Evolutionary conservation across 2,113 vertebrate species (phyloP).

Genomic region (Notothenia coriiceps): DNA sequence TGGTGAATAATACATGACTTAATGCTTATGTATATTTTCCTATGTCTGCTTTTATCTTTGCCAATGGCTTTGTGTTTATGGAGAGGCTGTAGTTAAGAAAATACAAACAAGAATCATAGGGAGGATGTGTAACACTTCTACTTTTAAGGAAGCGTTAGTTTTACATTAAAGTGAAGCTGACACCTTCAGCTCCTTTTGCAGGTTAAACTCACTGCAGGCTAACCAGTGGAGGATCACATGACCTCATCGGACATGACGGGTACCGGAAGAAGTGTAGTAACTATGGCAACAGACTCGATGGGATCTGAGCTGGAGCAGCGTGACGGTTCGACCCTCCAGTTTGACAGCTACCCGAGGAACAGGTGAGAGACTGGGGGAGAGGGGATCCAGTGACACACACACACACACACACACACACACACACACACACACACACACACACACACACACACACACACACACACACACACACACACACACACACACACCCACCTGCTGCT

Average conservation of each 20-base stretch:
- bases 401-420: conserved; percentile 37
- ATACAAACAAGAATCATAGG: background rate
- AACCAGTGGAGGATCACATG: conserved; percentile 47
- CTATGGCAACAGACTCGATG: conserved; percentile 39
- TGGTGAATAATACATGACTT: conserved; percentile 76
- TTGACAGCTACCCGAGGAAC: conserved; percentile 72
- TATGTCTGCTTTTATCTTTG: conserved; percentile 13
- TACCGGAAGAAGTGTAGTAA: conserved; percentile 42
- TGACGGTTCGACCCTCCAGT: conserved; percentile 48
- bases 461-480: conserved; percentile 42
- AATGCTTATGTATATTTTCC: conserved; percentile 26
- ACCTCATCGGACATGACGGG: conserved; percentile 13
- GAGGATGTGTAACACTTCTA: background rate
- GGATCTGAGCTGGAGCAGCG: conserved; percentile 63
- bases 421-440: conserved; percentile 38
- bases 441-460: conserved; percentile 41
- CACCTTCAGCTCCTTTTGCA: conserved; percentile 3
- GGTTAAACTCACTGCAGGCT: conserved; percentile 25
- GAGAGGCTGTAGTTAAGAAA: background rate
- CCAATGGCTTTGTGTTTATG: background rate
- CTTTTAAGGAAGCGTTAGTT: background rate
- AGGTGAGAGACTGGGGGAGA: conserved; percentile 80
- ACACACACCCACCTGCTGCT: conserved; percentile 44
- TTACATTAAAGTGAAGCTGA: conserved; percentile 8
- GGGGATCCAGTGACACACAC: conserved; percentile 68